Evolutionary conservation across 2,113 vertebrate genomes (phyloP).

Genomic region (Xyrauchen texanus): DNA sequence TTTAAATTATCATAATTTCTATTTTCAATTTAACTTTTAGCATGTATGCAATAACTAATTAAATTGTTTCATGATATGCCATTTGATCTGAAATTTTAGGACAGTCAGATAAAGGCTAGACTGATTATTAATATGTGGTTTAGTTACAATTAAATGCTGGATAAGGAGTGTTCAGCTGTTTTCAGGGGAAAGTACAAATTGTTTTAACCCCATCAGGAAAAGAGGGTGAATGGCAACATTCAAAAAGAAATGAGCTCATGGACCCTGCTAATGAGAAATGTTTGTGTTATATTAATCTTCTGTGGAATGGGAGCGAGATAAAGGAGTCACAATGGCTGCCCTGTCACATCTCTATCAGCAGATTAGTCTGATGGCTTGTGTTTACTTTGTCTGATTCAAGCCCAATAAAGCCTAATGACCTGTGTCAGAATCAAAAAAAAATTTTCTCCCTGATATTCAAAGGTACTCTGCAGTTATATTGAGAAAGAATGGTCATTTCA

Average conservation of each 20-base stretch:
- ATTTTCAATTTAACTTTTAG: not conserved
- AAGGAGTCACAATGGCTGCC: constrained; percentile 15
- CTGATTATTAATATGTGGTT: constrained; percentile 51
- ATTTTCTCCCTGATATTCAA: no score
- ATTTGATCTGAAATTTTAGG: constrained; percentile 29
- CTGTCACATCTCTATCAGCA: constrained; percentile 48
- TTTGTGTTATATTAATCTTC: constrained; percentile 16
- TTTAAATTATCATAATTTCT: not conserved
- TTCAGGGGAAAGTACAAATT: constrained; percentile 50
- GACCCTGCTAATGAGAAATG: constrained; percentile 35
- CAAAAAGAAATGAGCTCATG: constrained; percentile 43
- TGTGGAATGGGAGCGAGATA: constrained; percentile 27
- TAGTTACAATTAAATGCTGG: constrained; percentile 43
- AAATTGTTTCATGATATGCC: constrained; percentile 16
- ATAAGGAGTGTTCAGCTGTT: constrained; percentile 36
- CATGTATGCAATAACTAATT: no score
- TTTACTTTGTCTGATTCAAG: constrained; percentile 47
- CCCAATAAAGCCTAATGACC: constrained; percentile 37
- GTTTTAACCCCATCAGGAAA: constrained; percentile 54
- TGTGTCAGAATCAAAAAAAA: constrained; percentile 15
- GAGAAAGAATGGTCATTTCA: not conserved
- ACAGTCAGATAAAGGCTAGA: constrained; percentile 35
- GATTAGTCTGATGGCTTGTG: constrained; percentile 53
- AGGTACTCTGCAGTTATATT: not conserved
- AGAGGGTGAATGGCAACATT: constrained; percentile 5